Evolutionary conservation across 2,113 vertebrate genomes (phyloP).

Genomic region (Myanophis thanlyinensis): DNA sequence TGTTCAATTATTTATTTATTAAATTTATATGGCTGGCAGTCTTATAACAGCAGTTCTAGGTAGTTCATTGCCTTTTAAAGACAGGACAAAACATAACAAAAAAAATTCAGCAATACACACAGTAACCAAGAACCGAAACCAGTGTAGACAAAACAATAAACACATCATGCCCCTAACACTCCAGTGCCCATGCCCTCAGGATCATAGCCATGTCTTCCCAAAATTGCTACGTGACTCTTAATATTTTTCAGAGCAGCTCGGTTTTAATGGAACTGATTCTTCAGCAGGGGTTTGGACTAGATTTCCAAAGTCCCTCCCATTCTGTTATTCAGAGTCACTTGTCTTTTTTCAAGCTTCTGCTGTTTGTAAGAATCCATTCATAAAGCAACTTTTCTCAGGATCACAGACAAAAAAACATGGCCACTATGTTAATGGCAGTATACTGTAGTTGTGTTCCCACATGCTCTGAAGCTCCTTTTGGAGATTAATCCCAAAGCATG

Average conservation of each 20-base stretch:
- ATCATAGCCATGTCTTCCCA: background rate
- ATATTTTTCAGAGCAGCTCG: background rate
- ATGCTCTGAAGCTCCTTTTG: background rate
- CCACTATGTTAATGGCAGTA: background rate
- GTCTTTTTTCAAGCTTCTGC: background rate
- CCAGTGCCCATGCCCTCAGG: background rate
- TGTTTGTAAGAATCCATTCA: background rate
- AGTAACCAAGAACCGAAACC: background rate
- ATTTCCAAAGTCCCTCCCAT: background rate
- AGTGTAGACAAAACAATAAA: background rate
- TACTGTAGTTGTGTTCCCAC: background rate
- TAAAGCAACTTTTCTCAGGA: background rate
- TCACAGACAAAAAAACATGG: background rate
- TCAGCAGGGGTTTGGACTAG: background rate
- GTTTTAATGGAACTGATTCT: background rate
- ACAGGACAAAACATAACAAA: background rate
- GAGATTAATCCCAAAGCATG: background rate
- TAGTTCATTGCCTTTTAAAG: background rate
- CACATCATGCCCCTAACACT: background rate
- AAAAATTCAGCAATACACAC: background rate
- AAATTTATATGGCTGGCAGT: background rate
- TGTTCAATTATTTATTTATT: background rate
- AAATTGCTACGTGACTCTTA: background rate
- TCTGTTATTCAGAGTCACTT: background rate
- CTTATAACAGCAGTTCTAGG: background rate